These are phyloP conservation scores for Semaprochilodus insignis DNA, from an alignment of 2,797 vertebrate species.

Conservation along the genomic window DNA sequence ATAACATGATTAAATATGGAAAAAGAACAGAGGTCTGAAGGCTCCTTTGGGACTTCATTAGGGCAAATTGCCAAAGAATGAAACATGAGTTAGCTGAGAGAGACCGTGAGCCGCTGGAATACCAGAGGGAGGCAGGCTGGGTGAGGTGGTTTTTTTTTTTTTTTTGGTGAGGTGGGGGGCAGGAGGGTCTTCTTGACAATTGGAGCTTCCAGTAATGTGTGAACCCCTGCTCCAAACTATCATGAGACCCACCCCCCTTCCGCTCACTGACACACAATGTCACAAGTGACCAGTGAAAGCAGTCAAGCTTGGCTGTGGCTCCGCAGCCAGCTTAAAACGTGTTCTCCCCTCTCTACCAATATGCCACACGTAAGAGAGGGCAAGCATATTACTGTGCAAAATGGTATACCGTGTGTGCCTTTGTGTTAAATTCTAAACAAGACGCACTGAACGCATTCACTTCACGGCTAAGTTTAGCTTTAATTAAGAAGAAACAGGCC, in stretches of 20 bases:
- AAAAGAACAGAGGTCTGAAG: constrained; percentile 91
- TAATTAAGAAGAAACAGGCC: constrained; percentile 82
- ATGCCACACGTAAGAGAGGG: constrained; percentile 40
- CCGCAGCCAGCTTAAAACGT: constrained; percentile 55
- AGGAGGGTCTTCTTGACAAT: constrained; percentile 82
- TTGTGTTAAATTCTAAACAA: constrained; percentile 60
- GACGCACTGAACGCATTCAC: constrained; percentile 52
- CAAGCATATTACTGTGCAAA: constrained; percentile 12
- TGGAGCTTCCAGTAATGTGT: constrained; percentile 89
- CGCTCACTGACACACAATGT: constrained; percentile 87
- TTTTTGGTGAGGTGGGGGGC: constrained; percentile 15
- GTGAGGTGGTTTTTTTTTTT: constrained; percentile 12
- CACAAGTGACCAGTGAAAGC: constrained; percentile 90
- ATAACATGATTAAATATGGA: constrained; percentile 96
- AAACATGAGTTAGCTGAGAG: constrained; percentile 97
- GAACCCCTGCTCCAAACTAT: constrained; percentile 83
- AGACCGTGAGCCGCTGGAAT: constrained; percentile 87
- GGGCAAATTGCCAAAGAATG: constrained; percentile 99
- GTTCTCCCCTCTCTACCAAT: constrained; percentile 4
- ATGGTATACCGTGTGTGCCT: neutral
- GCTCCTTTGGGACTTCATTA: constrained; percentile 98
- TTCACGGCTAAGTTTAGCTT: constrained; percentile 58
- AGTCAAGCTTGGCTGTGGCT: constrained; percentile 78
- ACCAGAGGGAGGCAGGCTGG: constrained; percentile 83
- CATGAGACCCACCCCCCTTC: constrained; percentile 84